These are phyloP conservation scores for Scaptomyza pallida DNA, from an alignment of 1,140 invertebrate species.

Conservation along the genomic window DNA sequence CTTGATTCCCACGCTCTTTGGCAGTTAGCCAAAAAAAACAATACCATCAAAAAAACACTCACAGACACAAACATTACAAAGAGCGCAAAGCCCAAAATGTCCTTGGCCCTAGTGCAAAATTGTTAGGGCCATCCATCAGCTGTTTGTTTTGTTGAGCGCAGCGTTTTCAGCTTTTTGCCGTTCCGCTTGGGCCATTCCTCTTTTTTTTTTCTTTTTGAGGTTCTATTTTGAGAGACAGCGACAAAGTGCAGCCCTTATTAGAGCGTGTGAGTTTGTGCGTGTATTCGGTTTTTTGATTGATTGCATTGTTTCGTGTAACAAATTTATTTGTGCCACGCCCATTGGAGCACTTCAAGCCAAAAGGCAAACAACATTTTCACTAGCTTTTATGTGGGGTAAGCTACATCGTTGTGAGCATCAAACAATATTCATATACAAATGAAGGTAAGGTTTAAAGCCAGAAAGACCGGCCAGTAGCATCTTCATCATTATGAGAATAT, in stretches of 20 bases:
- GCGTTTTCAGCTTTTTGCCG: slow-evolving; percentile 40
- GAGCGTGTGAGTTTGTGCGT: slow-evolving; percentile 5
- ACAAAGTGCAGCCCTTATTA: slow-evolving; percentile 49
- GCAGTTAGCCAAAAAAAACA: slow-evolving; percentile 25
- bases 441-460: slow-evolving; percentile 45
- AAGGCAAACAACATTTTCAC: slow-evolving; percentile 4
- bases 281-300: slow-evolving; percentile 64
- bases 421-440: slow-evolving; percentile 42
- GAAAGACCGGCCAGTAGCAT: slow-evolving; percentile 6
- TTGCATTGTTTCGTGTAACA: slow-evolving; percentile 66
- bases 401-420: slow-evolving; percentile 47
- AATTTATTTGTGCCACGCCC: slow-evolving; percentile 59
- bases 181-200: slow-evolving; percentile 13
- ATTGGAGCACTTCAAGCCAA: slow-evolving; percentile 32
- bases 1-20: slow-evolving; percentile 39
- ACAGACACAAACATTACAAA: not conserved
- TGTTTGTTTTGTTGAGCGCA: slow-evolving; percentile 51
- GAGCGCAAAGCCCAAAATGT: slow-evolving; percentile 39
- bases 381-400: slow-evolving; percentile 3
- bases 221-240: slow-evolving; percentile 35
- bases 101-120: slow-evolving; percentile 60
- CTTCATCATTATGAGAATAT: not conserved
- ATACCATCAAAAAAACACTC: not conserved
- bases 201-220: not conserved
- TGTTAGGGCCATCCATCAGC: slow-evolving; percentile 55